Percentiles rank a stretch among this genome's conserved stretches.
Evolutionary conservation across 2,113 vertebrate species (phyloP).

Genomic region (Solea solea): DNA sequence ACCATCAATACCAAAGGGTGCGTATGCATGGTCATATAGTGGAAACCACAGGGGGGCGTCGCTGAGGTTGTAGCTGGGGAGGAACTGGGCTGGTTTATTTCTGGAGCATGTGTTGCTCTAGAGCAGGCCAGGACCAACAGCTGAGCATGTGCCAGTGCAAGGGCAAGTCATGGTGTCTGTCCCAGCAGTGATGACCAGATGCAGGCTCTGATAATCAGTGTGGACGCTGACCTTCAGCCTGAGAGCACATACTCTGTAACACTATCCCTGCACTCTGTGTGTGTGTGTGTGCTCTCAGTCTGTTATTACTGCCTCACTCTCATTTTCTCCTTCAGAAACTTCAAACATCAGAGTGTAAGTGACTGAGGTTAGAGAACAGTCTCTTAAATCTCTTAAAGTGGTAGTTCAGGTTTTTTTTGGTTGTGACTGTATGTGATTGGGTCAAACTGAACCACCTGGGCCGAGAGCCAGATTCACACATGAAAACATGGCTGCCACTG

Average conservation of each 20-base stretch:
- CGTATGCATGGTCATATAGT: background rate
- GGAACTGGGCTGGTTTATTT: conserved; percentile 64
- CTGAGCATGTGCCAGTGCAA: conserved; percentile 73
- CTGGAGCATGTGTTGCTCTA: conserved; percentile 48
- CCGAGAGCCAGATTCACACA: no score
- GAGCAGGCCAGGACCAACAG: conserved; percentile 58
- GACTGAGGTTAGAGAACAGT: no score
- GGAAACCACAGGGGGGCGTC: conserved; percentile 47
- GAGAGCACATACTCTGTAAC: background rate
- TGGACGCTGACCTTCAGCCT: conserved; percentile 52
- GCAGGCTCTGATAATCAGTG: conserved; percentile 36
- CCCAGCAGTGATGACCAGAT: conserved; percentile 29
- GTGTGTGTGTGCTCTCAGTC: background rate
- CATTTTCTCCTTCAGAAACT: conserved; percentile 25
- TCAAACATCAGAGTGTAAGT: conserved; percentile 12
- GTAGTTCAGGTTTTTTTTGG: no score
- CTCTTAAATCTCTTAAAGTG: no score
- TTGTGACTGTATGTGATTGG: no score
- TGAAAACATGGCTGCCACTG: no score
- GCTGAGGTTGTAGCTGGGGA: conserved; percentile 70
- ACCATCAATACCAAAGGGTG: conserved; percentile 26
- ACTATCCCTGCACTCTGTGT: conserved; percentile 7
- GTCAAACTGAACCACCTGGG: no score
- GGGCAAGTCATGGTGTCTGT: conserved; percentile 48
- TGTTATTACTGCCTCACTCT: conserved; percentile 21